Percentiles rank a stretch among this genome's conserved stretches.
Evolutionary conservation across 2,888 invertebrate species (phyloP).

Genomic region (Cerastoderma edule): DNA sequence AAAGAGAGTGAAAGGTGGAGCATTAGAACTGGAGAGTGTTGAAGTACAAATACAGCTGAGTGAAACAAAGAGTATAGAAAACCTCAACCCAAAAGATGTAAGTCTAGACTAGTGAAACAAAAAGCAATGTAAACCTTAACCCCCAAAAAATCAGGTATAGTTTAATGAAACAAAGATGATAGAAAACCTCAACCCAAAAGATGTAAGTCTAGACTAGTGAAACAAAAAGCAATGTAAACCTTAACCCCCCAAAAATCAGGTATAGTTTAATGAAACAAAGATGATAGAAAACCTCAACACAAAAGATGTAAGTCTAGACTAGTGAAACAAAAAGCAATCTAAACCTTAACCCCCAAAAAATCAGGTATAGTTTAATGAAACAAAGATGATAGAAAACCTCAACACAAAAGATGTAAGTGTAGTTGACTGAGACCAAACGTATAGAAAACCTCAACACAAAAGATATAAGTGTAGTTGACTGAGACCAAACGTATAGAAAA

Average conservation of each 20-base stretch:
- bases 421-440: not conserved
- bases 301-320: conserved; percentile 70
- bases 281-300: conserved; percentile 78
- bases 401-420: conserved; percentile 77
- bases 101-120: conserved; percentile 10
- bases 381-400: conserved; percentile 77
- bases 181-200: conserved; percentile 79
- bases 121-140: not conserved
- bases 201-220: conserved; percentile 56
- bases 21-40: conserved; percentile 82
- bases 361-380: conserved; percentile 80
- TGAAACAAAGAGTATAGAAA: conserved; percentile 76
- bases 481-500: too few relatives aligned
- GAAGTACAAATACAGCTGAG: conserved; percentile 82
- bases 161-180: conserved; percentile 79
- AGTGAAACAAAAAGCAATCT: too few relatives aligned
- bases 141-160: conserved; percentile 70
- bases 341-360: not conserved
- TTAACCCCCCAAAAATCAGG: conserved; percentile 50
- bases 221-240: too few relatives aligned
- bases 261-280: conserved; percentile 80
- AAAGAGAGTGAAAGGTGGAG: conserved; percentile 77
- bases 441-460: not conserved
- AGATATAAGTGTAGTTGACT: too few relatives aligned
- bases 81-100: conserved; percentile 80